phyloP scores from a whole-genome alignment of 2,113 vertebrate genomes.

The Oreotrochilus melanogaster region DNA sequence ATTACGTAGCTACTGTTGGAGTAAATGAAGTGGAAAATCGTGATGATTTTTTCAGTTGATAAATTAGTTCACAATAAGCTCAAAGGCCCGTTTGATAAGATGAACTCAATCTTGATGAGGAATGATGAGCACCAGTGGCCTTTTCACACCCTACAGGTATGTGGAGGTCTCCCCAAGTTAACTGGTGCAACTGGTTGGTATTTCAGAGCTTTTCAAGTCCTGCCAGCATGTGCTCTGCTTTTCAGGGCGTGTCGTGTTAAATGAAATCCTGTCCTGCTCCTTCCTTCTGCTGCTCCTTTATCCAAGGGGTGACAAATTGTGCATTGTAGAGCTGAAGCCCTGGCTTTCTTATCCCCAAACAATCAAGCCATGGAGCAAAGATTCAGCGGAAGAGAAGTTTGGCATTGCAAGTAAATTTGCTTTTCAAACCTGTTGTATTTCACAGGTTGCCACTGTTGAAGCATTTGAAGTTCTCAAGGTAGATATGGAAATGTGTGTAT shows the following conservation, averaged over 20 bases:
- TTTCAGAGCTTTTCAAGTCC: slow-evolving; percentile 40
- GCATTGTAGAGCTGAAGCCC: background rate
- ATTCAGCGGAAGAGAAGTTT: background rate
- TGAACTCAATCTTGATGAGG: slow-evolving; percentile 65
- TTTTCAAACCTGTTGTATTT: background rate
- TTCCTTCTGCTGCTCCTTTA: background rate
- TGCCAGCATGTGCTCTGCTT: background rate
- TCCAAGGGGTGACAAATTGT: slow-evolving; percentile 25
- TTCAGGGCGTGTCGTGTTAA: background rate
- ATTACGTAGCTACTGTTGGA: slow-evolving; percentile 75
- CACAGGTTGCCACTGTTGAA: background rate
- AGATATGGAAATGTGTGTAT: background rate
- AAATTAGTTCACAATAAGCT: slow-evolving; percentile 61
- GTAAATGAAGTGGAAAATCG: slow-evolving; percentile 72
- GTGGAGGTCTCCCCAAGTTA: slow-evolving; percentile 18
- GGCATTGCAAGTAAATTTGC: background rate
- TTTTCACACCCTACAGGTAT: slow-evolving; percentile 68
- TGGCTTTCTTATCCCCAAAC: slow-evolving; percentile 14
- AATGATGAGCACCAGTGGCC: slow-evolving; percentile 53
- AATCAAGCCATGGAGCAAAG: slow-evolving; percentile 24
- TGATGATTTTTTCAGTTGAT: slow-evolving; percentile 66
- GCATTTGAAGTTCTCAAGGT: background rate
- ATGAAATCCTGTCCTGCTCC: background rate
- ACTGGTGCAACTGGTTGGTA: background rate
- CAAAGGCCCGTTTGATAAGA: slow-evolving; percentile 73